Conservation (phyloP, 2,888 invertebrate species). For the Aelia acuminata region DNA sequence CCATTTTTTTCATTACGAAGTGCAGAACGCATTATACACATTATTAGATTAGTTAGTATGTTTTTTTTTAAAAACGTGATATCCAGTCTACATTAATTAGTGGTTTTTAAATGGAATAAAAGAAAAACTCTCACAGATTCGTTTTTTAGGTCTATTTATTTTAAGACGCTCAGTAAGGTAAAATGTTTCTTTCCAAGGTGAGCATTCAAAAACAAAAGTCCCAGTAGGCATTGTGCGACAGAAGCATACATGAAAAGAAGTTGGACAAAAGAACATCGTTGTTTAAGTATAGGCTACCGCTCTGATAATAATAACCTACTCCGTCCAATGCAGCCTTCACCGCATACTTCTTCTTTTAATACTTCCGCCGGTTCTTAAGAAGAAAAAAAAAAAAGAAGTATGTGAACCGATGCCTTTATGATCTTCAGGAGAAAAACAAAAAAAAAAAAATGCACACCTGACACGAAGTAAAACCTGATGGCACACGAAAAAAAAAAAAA, state of each 20-base stretch:
- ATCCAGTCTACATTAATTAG: no score
- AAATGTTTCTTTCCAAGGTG: background rate
- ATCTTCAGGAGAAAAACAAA: background rate
- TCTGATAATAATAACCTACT: background rate
- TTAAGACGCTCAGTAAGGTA: background rate
- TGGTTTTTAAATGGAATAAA: no score
- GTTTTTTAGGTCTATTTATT: background rate
- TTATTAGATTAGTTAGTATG: no score
- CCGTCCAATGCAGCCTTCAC: background rate
- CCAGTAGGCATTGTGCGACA: background rate
- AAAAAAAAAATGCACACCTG: background rate
- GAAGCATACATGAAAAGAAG: background rate
- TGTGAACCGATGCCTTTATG: background rate
- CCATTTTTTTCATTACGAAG: no score
- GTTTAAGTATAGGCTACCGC: background rate
- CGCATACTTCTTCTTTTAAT: conserved; percentile 19
- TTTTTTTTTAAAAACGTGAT: no score
- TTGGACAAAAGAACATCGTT: background rate
- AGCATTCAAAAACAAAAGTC: background rate
- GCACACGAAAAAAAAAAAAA: background rate
- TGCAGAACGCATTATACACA: no score
- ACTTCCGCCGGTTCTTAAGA: background rate
- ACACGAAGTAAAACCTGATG: background rate
- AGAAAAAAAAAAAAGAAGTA: background rate
- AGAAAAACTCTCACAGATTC: no score